These are phyloP conservation scores for Alviniconcha strummeri DNA, from an alignment of 2,888 invertebrate genomes.

Conservation along the genomic window DNA sequence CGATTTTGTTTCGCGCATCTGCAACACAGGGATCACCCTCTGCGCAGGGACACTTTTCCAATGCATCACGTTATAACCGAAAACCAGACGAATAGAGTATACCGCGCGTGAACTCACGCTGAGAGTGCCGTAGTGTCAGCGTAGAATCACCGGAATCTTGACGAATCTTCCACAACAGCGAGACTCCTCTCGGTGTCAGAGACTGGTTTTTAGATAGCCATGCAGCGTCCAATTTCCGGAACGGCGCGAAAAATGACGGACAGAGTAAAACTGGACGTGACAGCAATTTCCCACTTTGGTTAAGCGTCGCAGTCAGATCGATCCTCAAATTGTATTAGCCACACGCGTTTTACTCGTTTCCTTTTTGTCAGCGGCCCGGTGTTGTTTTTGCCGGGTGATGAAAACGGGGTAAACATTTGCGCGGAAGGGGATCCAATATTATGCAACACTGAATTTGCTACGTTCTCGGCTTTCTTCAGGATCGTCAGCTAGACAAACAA, in stretches of 20 bases:
- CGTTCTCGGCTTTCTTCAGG: neutral
- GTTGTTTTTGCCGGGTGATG: neutral
- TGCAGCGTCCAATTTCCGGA: constrained; percentile 26
- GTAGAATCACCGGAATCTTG: too few relatives aligned
- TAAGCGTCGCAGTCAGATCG: constrained; percentile 9
- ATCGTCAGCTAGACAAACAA: neutral
- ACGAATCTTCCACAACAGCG: too few relatives aligned
- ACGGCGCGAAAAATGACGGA: constrained; percentile 27
- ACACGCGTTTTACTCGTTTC: constrained; percentile 15
- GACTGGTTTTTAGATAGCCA: neutral
- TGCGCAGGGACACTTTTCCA: too few relatives aligned
- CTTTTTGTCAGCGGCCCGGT: neutral
- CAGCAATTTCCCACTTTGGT: constrained; percentile 29
- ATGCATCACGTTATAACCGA: too few relatives aligned
- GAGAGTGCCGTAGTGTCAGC: too few relatives aligned
- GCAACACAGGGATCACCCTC: too few relatives aligned
- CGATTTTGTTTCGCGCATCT: too few relatives aligned
- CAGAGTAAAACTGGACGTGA: constrained; percentile 18
- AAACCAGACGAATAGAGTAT: too few relatives aligned
- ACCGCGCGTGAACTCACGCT: too few relatives aligned
- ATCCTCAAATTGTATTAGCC: constrained; percentile 26
- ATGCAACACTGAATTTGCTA: neutral
- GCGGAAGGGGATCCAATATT: neutral
- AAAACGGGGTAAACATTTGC: constrained; percentile 3
- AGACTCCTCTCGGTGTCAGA: neutral